phyloP scores from a whole-genome alignment of 1,140 invertebrate species.

The Drosophila punjabiensis region DNA sequence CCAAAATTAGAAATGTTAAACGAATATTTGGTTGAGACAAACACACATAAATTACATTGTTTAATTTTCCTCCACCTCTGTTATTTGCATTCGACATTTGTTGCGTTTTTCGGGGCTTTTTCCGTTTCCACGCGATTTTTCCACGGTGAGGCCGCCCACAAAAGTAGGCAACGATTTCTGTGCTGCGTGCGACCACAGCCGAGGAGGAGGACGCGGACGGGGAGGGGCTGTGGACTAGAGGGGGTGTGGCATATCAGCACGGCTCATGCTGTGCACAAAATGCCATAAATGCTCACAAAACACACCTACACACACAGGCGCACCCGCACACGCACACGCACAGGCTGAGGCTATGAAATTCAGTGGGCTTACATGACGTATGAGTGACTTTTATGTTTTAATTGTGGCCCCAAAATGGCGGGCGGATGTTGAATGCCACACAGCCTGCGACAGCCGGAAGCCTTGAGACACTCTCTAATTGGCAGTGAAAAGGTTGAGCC shows the following conservation, averaged over 20 bases:
- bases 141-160: conserved; percentile 39
- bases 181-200: conserved; percentile 24
- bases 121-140: conserved; percentile 9
- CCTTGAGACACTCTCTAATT: conserved; percentile 68
- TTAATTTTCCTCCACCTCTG: neutral
- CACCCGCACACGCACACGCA: conserved; percentile 5
- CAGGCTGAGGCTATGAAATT: neutral
- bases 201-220: no score
- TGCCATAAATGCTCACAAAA: conserved; percentile 69
- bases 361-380: conserved; percentile 63
- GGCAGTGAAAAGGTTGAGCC: conserved; percentile 57
- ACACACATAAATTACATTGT: conserved; percentile 41
- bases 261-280: conserved; percentile 68
- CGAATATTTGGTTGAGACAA: conserved; percentile 34
- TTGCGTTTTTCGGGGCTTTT: conserved; percentile 9
- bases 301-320: conserved; percentile 19
- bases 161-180: conserved; percentile 69
- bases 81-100: conserved; percentile 36
- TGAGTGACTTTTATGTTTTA: conserved; percentile 84
- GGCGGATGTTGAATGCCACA: conserved; percentile 37
- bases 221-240: neutral
- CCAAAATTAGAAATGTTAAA: conserved; percentile 19
- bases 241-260: conserved; percentile 61
- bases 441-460: conserved; percentile 66
- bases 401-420: conserved; percentile 72